phyloP scores from a whole-genome alignment of 2,888 invertebrate species.

The Drosophila pseudotakahashii region DNA sequence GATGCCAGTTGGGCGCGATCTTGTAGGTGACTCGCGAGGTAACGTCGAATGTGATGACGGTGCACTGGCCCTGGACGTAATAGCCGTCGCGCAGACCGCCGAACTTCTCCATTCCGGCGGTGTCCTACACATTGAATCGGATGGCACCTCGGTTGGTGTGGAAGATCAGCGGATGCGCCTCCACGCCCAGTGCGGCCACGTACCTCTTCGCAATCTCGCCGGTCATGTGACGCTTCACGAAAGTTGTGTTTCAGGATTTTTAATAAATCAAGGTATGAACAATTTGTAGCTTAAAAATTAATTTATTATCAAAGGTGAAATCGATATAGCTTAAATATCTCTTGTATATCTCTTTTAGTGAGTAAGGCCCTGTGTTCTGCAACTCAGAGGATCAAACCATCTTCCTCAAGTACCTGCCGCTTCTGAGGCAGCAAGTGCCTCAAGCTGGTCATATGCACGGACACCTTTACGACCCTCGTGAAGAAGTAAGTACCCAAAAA shows the following conservation, averaged over 20 bases:
- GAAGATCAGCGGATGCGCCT: constrained; percentile 99
- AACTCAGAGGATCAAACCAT: constrained; percentile 78
- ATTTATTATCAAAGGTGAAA: no score
- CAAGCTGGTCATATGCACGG: no score
- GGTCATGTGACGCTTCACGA: constrained; percentile 99
- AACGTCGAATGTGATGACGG: constrained; percentile 99
- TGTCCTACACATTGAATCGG: constrained; percentile 99
- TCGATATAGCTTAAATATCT: no score
- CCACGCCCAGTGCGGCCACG: constrained; percentile 99
- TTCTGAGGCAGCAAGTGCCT: constrained; percentile 72
- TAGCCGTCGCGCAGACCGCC: constrained; percentile 99
- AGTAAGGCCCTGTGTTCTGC: constrained; percentile 76
- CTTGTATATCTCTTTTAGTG: constrained; percentile 29
- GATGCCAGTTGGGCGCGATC: constrained; percentile 99
- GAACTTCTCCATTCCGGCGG: constrained; percentile 99
- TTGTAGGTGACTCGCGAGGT: constrained; percentile 99
- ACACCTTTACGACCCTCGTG: constrained; percentile 72
- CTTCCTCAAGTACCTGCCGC: constrained; percentile 79
- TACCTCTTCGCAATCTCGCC: constrained; percentile 99
- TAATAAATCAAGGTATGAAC: no score
- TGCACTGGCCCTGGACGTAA: constrained; percentile 98
- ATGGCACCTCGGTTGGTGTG: constrained; percentile 99
- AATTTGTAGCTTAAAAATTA: no score
- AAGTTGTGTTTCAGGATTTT: constrained; percentile 97
- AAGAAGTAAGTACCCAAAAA: constrained; percentile 82